Percentiles rank a stretch among this genome's conserved stretches.
Conservation (phyloP, 2,797 vertebrate species). For the Graptemys geographica region DNA sequence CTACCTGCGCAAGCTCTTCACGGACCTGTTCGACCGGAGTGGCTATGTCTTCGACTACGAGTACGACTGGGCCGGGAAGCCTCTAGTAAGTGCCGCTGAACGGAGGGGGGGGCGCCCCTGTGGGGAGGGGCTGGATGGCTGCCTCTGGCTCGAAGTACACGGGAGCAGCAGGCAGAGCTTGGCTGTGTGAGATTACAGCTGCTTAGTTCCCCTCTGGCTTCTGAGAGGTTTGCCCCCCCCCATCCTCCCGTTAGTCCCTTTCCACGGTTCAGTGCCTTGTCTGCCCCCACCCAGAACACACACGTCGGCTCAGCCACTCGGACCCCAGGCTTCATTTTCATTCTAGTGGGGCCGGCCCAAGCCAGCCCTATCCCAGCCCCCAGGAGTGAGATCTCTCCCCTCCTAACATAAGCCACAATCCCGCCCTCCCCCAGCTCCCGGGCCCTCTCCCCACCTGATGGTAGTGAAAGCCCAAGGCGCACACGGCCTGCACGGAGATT, state of each 20-base stretch:
- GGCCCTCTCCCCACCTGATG: neutral
- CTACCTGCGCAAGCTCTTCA: slow-evolving; percentile 97
- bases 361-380: neutral
- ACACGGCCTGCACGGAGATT: no score
- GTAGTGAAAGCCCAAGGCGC: neutral
- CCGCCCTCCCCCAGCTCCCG: neutral
- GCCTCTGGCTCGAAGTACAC: neutral
- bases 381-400: neutral
- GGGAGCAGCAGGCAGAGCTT: neutral
- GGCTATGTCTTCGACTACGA: slow-evolving; percentile 97
- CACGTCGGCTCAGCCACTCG: neutral
- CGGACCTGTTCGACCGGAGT: slow-evolving; percentile 94
- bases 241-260: neutral
- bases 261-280: neutral
- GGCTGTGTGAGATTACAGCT: neutral
- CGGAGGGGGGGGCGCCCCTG: fast-evolving
- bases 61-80: slow-evolving; percentile 99
- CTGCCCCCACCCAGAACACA: neutral
- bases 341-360: neutral
- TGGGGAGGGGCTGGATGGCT: neutral
- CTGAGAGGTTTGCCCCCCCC: neutral
- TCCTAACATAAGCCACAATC: neutral
- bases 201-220: neutral
- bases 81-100: slow-evolving; percentile 86
- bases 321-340: neutral